Evolutionary conservation across 2,888 invertebrate species (phyloP).

Genomic region (Mantis religiosa): DNA sequence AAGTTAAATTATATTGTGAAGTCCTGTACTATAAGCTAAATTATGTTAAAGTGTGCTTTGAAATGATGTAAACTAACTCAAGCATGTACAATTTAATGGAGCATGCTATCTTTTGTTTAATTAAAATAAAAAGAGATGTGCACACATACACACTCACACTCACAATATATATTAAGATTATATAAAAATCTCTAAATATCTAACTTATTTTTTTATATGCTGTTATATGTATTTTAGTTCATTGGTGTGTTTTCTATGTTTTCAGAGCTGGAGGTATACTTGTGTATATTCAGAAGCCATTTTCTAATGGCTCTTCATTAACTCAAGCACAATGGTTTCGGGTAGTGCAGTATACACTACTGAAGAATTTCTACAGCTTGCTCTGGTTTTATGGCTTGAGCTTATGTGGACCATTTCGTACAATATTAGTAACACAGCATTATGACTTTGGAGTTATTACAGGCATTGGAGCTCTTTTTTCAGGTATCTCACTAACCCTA

Average conservation of each 20-base stretch:
- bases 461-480: constrained; percentile 46
- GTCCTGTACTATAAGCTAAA: too few relatives aligned
- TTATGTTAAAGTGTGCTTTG: too few relatives aligned
- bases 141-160: too few relatives aligned
- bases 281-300: constrained; percentile 28
- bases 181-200: too few relatives aligned
- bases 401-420: constrained; percentile 49
- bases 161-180: too few relatives aligned
- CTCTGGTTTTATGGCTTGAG: constrained; percentile 53
- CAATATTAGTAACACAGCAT: constrained; percentile 49
- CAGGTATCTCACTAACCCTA: constrained; percentile 26
- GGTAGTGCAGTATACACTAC: constrained; percentile 42
- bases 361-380: constrained; percentile 43
- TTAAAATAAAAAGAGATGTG: too few relatives aligned
- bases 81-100: too few relatives aligned
- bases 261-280: constrained; percentile 30
- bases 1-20: too few relatives aligned
- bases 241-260: not conserved
- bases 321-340: constrained; percentile 38
- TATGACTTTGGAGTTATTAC: constrained; percentile 47
- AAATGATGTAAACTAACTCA: too few relatives aligned
- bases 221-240: too few relatives aligned
- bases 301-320: constrained; percentile 23
- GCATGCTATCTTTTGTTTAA: too few relatives aligned
- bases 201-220: too few relatives aligned